Evolutionary conservation across 2,888 invertebrate species (phyloP), one percentile per base, ranked within the genome.

Genomic region (Aphodius granarius): DNA sequence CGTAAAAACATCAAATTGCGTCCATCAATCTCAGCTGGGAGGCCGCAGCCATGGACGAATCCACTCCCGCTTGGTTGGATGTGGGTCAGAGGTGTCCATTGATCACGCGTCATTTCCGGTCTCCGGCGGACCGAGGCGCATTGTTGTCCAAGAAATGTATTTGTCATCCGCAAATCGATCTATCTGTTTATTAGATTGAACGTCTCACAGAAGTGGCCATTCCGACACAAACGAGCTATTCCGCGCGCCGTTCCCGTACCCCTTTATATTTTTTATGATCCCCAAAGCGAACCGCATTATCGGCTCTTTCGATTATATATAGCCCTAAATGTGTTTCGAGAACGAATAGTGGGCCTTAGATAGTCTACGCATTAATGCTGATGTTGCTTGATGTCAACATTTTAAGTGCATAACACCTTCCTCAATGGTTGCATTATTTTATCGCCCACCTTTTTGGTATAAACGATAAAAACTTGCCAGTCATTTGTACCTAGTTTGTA

Each of bases 71-170:
- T 43, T 43, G 43, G 43, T 43, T 13, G 43, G 43, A 43, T 43
- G 43, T 43, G 76, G 79, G 79, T 81, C 79, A 79, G 78, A 79
- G 81, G 79, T 80, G 78, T 80, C 78, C 79, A 81, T 81, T 81
- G 81, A 81, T 81, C 81, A 81, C 78, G 77, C 81, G 80, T 81
- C 81, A 80, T 80, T 79, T 77, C 73, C 73, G 77, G 72, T 43
- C 75, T 77, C 77, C 77, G 71, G 76, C 74, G 72, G 75, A 76
- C 78, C 76, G 77, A 78, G 77, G 78, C 80, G 79, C 76, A 78
- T 81, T 79, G 77, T 81, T 78, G 78, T 79, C 78, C 78, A 76
- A 72, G 71, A 77, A 78, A 79, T 80, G 78, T 80, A 80, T 80
- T 78, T 80, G 79, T 81, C 80, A 78, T 77, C 43, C 43, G 74